These are phyloP conservation scores for Eupithecia tripunctaria DNA, from an alignment of 2,888 invertebrate species.

Conservation along the genomic window DNA sequence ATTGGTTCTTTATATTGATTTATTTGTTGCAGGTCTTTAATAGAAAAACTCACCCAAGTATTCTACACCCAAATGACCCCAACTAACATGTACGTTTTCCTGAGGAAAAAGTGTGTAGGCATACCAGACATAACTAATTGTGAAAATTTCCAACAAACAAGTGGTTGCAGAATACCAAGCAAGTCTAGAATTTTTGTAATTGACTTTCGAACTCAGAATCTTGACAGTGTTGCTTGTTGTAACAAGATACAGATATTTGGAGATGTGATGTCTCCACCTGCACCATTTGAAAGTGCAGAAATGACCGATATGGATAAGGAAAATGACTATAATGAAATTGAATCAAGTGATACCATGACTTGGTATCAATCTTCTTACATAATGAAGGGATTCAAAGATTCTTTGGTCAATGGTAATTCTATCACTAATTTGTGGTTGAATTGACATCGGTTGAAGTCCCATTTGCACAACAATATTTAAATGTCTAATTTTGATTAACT, in stretches of 20 bases:
- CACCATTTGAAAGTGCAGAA: conserved; percentile 46
- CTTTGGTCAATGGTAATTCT: conserved; percentile 81
- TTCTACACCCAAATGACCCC: conserved; percentile 72
- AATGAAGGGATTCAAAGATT: conserved; percentile 85
- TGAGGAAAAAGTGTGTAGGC: conserved; percentile 66
- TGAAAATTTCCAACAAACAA: conserved; percentile 68
- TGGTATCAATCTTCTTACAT: conserved; percentile 84
- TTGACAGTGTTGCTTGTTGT: conserved; percentile 67
- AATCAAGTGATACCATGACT: conserved; percentile 61
- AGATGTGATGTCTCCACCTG: conserved; percentile 53
- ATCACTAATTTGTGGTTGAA: conserved; percentile 80
- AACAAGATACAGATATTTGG: conserved; percentile 74
- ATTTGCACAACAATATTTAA: too few species aligned
- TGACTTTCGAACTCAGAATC: conserved; percentile 62
- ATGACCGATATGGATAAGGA: conserved; percentile 50
- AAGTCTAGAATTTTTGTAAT: conserved; percentile 69
- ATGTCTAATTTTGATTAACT: too few species aligned
- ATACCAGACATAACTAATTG: conserved; percentile 58
- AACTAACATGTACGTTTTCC: conserved; percentile 80
- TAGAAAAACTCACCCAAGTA: conserved; percentile 70
- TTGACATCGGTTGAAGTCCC: too few species aligned
- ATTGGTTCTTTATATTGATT: too few species aligned
- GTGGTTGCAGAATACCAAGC: conserved; percentile 70
- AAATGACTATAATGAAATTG: conserved; percentile 64
- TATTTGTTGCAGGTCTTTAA: conserved; percentile 70